Conservation (phyloP, 1,140 invertebrate genomes). For the Holcopasites calliopsidis region DNA sequence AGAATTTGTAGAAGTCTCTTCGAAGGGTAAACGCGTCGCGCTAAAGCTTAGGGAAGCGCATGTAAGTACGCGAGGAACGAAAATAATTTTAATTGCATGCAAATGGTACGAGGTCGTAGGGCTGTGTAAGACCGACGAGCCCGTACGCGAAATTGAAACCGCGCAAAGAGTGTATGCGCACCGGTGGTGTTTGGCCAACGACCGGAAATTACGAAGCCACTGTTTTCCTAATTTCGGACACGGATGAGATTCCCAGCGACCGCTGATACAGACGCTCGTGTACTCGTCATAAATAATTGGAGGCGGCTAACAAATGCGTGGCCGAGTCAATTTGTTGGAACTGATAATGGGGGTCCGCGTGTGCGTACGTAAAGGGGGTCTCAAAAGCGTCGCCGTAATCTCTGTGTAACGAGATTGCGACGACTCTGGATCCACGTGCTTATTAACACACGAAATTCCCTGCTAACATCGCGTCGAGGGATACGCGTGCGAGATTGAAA, state of each 20-base stretch:
- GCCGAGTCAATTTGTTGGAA: conserved; percentile 18
- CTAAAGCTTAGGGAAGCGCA: background rate
- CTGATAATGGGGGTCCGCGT: background rate
- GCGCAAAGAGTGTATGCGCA: background rate
- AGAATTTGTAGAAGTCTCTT: background rate
- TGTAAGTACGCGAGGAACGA: too few species aligned
- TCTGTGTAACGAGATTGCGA: background rate
- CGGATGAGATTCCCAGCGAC: conserved; percentile 10
- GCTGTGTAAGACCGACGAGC: background rate
- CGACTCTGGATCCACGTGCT: background rate
- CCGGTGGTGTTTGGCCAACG: conserved; percentile 24
- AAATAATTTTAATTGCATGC: conserved; percentile 40
- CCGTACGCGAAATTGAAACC: conserved; percentile 31
- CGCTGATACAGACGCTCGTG: background rate
- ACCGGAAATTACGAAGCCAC: conserved; percentile 35
- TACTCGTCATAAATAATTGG: conserved; percentile 18
- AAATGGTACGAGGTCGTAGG: conserved; percentile 1
- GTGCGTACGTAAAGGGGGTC: too few species aligned
- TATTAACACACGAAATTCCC: background rate
- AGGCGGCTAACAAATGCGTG: background rate
- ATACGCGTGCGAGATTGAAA: background rate
- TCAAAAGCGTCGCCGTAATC: background rate
- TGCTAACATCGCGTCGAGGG: too few species aligned
- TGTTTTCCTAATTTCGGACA: conserved; percentile 48
- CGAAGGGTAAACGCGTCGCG: background rate